Base-by-base conservation (phyloP, 2,797 vertebrate species). In the Enteromius radiatus region DNA sequence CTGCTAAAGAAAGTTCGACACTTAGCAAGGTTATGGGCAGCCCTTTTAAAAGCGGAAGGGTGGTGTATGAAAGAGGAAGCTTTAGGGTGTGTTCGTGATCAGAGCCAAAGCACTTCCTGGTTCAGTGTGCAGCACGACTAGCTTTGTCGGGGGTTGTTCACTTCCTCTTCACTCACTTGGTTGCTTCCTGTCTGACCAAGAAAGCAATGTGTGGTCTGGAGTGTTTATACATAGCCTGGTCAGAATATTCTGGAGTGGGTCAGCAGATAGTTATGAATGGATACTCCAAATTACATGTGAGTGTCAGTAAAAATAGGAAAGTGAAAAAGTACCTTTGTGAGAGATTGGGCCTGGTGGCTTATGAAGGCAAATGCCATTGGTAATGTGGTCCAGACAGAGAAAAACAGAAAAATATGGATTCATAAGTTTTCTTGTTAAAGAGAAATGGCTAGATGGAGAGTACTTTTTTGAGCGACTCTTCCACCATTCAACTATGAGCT, bases 141-240 rank as follows among this genome's bases (percentile, higher is more conserved):
- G 59, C 78, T 73, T 77, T 84, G 78, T 59, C 33, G 26, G 21
- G 54, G 68, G 75, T 84, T 76, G 75, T 76, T 77, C 70, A 73
- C 87, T 93, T 93, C 92, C 92, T 91, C 89, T 94, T 90, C 93
- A 88, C 88, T 93, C 91, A 94, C 87, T 88, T 78, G 87, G 87
- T 91, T 87, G 84, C 89, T 92, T 93, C 92, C 91, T 89, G 85
- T 59, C 52, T 85, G 76, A 84, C 59, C 23, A 38, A 78, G 64
- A 80, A 70, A 65, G 49, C 33, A 45, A 71, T 75, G 63, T 71
- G 63, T 64, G 54, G 71, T 82, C 61, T 80, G 59, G 38, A 43
- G 11, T 67, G 69, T 78, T 80, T 76, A 74, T 45, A 74, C 63
- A 74, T 8, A 79, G 15, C 70, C n/a, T 76, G 71, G 28, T 23